Base-by-base conservation (phyloP, 2,888 invertebrate genomes). In the Cylindroiulus punctatus region DNA sequence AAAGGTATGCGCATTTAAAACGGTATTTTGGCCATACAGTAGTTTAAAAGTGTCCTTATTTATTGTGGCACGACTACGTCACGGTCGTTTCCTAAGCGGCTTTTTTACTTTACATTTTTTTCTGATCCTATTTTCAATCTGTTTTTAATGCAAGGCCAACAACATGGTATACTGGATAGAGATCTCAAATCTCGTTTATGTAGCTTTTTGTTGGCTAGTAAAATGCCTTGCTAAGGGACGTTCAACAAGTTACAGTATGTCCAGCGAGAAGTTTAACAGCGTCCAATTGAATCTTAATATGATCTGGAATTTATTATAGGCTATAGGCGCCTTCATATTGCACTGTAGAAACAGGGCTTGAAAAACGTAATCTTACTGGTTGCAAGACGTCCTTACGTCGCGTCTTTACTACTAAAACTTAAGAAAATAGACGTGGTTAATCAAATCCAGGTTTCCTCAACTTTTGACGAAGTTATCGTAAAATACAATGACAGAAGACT, bases 1-100 rank as follows among this genome's bases (percentile, higher is more conserved):
- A 76, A 76, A 76, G 76, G 76, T 76, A 76, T 76, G 76, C 76
- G 76, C 76, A 76, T 76, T 76, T 76, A 76, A 76, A 76, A 76
- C 32, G 76, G 76, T 76, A 76, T 76, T 76, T 76, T 76, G 76
- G 76, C 30, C 76, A 30, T 32, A 30, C 76, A 14, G 17, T 32
- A 76, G 76, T 76, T 76, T 76, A 30, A 65, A 76, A 76, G 76
- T 14, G 76, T 76, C 26, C 26, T 76, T 76, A 76, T 76, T 76
- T 65, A 65, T 32, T 76, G 17, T 26, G 17, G 76, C 26, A 76
- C 30, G 76, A 26, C 26, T 76, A 76, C 76, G 76, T 76, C 76
- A 76, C 76, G 76, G 76, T 76, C 76, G 76, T 76, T 76, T 76
- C 76, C 17, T 76, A 76, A 76, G 76, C 76, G 76, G 76, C 76